Percentiles rank a stretch among this genome's conserved stretches.
Evolutionary conservation across 2,888 invertebrate species (phyloP).

Genomic region (Nephrotoma appendiculata): DNA sequence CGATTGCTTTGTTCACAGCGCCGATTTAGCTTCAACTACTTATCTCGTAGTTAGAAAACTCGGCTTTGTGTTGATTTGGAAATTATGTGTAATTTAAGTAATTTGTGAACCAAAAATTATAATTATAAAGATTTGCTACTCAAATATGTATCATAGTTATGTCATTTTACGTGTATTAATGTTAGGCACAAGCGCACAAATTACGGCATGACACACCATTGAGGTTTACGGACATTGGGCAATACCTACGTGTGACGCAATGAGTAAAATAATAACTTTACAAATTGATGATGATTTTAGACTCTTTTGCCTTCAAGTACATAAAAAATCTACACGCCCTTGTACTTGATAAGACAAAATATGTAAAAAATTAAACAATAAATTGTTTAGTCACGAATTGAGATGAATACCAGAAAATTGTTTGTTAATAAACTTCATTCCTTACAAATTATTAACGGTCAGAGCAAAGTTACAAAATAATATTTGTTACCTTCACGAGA

Average conservation of each 20-base stretch:
- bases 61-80: background rate
- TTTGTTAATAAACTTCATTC: background rate
- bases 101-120: background rate
- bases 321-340: background rate
- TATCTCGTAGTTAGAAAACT: background rate
- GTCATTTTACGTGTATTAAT: too few relatives aligned
- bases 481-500: background rate
- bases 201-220: too few relatives aligned
- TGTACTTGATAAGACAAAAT: background rate
- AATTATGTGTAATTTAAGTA: background rate
- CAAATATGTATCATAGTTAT: too few relatives aligned
- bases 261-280: background rate
- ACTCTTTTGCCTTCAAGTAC: background rate
- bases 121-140: background rate
- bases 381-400: background rate
- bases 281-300: background rate
- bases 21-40: too few relatives aligned
- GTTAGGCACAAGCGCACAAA: too few relatives aligned
- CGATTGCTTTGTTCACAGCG: background rate
- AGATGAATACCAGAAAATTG: background rate
- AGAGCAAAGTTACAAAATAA: background rate
- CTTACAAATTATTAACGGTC: background rate
- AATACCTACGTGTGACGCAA: background rate
- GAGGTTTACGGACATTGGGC: too few relatives aligned
- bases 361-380: background rate